phyloP scores from a whole-genome alignment of 2,797 vertebrate species.

The Arctocebus calabarensis region DNA sequence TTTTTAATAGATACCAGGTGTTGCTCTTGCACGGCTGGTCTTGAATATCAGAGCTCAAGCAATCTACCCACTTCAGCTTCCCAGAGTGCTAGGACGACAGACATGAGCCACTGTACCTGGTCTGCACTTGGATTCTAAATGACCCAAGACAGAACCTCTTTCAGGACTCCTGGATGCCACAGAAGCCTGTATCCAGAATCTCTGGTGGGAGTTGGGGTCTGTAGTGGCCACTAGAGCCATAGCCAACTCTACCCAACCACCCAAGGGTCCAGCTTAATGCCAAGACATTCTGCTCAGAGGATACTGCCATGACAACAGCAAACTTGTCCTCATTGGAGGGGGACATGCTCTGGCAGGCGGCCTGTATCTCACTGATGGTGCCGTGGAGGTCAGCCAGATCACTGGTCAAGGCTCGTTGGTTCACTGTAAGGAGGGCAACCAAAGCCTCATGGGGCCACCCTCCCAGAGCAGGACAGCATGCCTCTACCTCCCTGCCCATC shows the following conservation, averaged over 20 bases:
- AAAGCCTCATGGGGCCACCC: background rate
- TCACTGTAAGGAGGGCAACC: conserved; percentile 88
- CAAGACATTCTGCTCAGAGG: conserved; percentile 84
- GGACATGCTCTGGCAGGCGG: conserved; percentile 93
- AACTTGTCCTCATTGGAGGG: conserved; percentile 95
- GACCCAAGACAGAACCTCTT: background rate
- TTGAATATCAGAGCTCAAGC: no score
- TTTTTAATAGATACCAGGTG: no score
- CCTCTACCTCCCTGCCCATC: background rate
- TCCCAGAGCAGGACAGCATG: background rate
- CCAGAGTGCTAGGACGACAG: no score
- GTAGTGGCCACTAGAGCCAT: background rate
- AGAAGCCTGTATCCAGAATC: background rate
- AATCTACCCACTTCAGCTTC: no score
- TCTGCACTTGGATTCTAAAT: background rate
- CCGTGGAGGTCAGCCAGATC: conserved; percentile 95
- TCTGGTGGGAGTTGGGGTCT: background rate
- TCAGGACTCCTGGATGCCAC: background rate
- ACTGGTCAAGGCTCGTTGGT: conserved; percentile 93
- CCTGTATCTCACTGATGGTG: conserved; percentile 95
- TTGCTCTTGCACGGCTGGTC: no score
- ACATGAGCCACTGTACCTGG: no score
- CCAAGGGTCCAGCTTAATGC: background rate
- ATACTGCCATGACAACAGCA: conserved; percentile 95
- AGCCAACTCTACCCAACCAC: background rate